Conservation (phyloP, 2,797 vertebrate species). For the Poeciliopsis presidionis region DNA sequence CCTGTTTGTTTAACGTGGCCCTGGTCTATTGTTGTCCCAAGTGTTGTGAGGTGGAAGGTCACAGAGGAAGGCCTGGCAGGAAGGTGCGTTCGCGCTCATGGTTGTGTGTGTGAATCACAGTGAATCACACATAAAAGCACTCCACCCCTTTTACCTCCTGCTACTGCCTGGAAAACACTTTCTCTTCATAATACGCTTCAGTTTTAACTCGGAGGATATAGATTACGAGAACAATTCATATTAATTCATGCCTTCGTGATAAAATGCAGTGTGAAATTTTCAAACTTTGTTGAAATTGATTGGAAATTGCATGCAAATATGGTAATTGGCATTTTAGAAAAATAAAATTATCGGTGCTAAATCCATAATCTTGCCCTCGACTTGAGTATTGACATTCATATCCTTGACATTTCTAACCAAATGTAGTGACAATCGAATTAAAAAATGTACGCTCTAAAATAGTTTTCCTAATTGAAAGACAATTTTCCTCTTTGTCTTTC, state of each 20-base stretch:
- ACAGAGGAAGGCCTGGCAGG: constrained; percentile 61
- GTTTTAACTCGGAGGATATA: not conserved
- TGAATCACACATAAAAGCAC: constrained; percentile 24
- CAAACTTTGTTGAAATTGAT: not conserved
- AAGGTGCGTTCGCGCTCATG: constrained; percentile 34
- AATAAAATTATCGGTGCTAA: not conserved
- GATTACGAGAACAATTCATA: not conserved
- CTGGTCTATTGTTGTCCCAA: constrained; percentile 62
- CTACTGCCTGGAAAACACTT: constrained; percentile 15
- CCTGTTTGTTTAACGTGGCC: constrained; percentile 38
- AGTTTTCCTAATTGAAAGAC: too few relatives aligned
- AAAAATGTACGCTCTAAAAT: not conserved
- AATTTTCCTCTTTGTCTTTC: not conserved
- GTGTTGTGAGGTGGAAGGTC: constrained; percentile 63
- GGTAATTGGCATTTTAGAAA: not conserved
- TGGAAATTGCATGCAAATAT: not conserved
- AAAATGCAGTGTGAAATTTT: not conserved
- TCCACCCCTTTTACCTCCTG: constrained; percentile 42
- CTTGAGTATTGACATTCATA: not conserved
- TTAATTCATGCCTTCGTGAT: not conserved
- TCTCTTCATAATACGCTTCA: constrained; percentile 10
- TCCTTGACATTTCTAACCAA: not conserved
- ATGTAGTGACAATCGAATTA: not conserved
- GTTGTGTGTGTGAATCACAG: constrained; percentile 39
- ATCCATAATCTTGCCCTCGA: not conserved